phyloP scores from a whole-genome alignment of 2,888 invertebrate species.

The Mythimna ferrago region DNA sequence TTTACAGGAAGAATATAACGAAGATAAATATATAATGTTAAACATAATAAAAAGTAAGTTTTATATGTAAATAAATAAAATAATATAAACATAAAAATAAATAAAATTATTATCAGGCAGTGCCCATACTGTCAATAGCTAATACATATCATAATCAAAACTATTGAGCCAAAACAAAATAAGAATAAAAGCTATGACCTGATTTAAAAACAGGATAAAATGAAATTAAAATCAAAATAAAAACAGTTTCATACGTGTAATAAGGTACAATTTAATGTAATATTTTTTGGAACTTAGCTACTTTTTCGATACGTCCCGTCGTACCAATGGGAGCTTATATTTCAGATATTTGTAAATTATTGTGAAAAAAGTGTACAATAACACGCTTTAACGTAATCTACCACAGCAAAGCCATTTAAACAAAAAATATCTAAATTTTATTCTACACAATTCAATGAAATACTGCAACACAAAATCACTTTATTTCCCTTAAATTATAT shows the following conservation, averaged over 20 bases:
- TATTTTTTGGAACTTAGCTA: no score
- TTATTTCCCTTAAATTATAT: constrained; percentile 59
- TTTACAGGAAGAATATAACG: neutral
- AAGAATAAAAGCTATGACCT: no score
- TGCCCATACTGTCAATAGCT: no score
- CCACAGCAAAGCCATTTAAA: neutral
- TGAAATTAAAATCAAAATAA: no score
- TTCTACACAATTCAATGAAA: constrained; percentile 33
- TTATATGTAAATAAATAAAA: neutral
- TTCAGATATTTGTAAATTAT: neutral
- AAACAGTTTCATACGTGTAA: no score
- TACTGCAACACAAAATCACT: constrained; percentile 46
- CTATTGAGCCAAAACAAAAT: no score
- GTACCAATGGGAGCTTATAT: neutral
- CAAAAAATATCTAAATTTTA: constrained; percentile 22
- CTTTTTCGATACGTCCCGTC: neutral
- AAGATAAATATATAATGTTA: no score
- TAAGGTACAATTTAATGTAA: no score
- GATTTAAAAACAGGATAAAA: no score
- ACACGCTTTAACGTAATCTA: neutral
- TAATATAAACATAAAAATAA: neutral
- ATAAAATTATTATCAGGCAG: no score
- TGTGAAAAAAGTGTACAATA: neutral
- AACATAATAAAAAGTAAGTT: no score
- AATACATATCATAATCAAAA: no score